phyloP scores from a whole-genome alignment of 2,888 invertebrate species.

The Cyclophora albipunctata region DNA sequence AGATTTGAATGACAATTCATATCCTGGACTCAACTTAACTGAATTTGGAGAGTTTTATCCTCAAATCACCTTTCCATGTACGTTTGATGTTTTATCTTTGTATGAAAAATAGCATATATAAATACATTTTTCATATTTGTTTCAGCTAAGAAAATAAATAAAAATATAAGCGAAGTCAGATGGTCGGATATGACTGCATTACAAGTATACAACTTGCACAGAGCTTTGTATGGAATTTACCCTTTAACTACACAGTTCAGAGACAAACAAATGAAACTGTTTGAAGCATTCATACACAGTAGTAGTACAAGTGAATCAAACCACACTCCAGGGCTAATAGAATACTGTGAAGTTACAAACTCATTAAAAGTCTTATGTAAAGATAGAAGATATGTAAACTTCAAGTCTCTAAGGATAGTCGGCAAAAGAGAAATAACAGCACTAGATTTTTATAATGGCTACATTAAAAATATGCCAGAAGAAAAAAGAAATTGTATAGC shows the following conservation, averaged over 20 bases:
- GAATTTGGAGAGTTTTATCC: too few relatives aligned
- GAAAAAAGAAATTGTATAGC: constrained; percentile 46
- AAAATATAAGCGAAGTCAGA: constrained; percentile 75
- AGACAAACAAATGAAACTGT: constrained; percentile 77
- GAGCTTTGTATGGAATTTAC: constrained; percentile 80
- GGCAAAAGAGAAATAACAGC: constrained; percentile 85
- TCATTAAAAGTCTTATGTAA: constrained; percentile 80
- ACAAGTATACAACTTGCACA: constrained; percentile 81
- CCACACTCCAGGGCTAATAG: constrained; percentile 72
- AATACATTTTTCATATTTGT: constrained; percentile 17
- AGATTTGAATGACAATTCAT: too few relatives aligned
- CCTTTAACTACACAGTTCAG: constrained; percentile 78
- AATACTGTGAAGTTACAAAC: constrained; percentile 75
- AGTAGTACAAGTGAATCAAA: constrained; percentile 28
- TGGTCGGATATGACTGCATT: constrained; percentile 80
- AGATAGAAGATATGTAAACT: constrained; percentile 78
- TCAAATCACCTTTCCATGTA: too few relatives aligned
- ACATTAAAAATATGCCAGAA: constrained; percentile 75
- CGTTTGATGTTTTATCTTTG: too few relatives aligned
- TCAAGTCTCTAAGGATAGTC: constrained; percentile 78
- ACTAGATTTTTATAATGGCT: constrained; percentile 90
- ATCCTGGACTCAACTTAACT: too few relatives aligned
- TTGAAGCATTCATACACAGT: constrained; percentile 63
- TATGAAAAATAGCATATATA: too few relatives aligned
- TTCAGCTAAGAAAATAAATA: constrained; percentile 84